phyloP scores from a whole-genome alignment of 2,113 vertebrate genomes.

The Vulpes ferrilata region DNA sequence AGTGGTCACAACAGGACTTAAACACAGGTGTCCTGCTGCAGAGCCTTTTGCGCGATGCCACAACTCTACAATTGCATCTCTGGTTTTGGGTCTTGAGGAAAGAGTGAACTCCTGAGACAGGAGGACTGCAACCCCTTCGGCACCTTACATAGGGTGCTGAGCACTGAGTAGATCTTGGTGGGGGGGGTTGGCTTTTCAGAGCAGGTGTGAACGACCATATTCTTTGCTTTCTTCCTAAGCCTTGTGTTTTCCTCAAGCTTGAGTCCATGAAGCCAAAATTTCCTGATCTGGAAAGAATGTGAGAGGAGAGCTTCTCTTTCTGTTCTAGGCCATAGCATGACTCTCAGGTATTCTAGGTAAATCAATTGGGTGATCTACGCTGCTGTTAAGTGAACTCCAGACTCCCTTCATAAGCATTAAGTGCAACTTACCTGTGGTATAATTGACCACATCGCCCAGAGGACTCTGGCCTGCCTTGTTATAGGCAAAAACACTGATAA shows the following conservation, averaged over 20 bases:
- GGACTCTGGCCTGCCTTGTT: conserved; percentile 93
- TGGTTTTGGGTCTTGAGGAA: background rate
- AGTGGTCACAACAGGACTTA: background rate
- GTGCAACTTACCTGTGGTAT: conserved; percentile 92
- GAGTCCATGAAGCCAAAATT: background rate
- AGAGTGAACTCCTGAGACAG: background rate
- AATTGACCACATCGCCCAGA: conserved; percentile 90
- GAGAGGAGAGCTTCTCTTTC: background rate
- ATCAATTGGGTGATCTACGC: background rate
- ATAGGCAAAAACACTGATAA: conserved; percentile 94
- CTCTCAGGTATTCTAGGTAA: background rate
- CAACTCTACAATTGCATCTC: background rate
- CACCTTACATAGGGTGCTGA: background rate
- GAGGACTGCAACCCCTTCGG: background rate
- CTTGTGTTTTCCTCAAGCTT: background rate
- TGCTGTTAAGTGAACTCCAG: background rate
- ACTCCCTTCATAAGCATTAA: background rate
- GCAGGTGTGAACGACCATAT: background rate
- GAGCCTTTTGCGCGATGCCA: background rate
- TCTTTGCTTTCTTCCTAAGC: background rate
- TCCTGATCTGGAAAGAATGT: background rate
- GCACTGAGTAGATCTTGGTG: background rate
- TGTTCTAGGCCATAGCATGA: background rate
- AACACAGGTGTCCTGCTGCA: background rate
- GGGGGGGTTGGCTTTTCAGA: background rate